Percentiles rank a stretch among this genome's conserved stretches.
Evolutionary conservation across 2,888 invertebrate species (phyloP).

Genomic region (Pollenia amentaria): DNA sequence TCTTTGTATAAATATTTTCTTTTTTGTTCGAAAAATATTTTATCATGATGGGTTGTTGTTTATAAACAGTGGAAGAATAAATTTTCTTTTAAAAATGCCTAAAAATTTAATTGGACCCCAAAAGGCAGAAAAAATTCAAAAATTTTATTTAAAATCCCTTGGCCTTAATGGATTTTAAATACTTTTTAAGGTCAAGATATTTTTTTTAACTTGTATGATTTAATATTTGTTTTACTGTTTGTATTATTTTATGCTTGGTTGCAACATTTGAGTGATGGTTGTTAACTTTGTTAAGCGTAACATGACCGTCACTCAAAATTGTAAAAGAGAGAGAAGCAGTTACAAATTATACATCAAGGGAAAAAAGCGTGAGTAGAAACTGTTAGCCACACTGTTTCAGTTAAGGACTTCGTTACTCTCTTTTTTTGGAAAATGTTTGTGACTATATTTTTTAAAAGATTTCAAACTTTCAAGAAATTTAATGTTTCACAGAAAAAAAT

Average conservation of each 20-base stretch:
- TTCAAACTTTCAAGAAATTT: too few species aligned
- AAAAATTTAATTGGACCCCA: too few species aligned
- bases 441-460: too few species aligned
- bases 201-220: background rate
- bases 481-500: too few species aligned
- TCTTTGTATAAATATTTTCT: slow-evolving; percentile 21
- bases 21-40: slow-evolving; percentile 37
- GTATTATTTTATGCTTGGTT: slow-evolving; percentile 57
- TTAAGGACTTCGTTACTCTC: too few species aligned
- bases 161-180: too few species aligned
- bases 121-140: too few species aligned
- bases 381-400: slow-evolving; percentile 19
- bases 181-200: too few species aligned
- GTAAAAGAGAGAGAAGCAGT: background rate
- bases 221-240: background rate
- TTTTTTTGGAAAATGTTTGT: too few species aligned
- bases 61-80: background rate
- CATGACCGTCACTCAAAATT: slow-evolving; percentile 57
- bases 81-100: too few species aligned
- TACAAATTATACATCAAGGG: background rate
- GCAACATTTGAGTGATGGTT: slow-evolving; percentile 65
- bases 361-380: background rate
- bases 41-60: slow-evolving; percentile 40
- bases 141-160: too few species aligned
- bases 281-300: slow-evolving; percentile 66